phyloP scores from a whole-genome alignment of 1,140 invertebrate species.

The Drosophila willistoni region DNA sequence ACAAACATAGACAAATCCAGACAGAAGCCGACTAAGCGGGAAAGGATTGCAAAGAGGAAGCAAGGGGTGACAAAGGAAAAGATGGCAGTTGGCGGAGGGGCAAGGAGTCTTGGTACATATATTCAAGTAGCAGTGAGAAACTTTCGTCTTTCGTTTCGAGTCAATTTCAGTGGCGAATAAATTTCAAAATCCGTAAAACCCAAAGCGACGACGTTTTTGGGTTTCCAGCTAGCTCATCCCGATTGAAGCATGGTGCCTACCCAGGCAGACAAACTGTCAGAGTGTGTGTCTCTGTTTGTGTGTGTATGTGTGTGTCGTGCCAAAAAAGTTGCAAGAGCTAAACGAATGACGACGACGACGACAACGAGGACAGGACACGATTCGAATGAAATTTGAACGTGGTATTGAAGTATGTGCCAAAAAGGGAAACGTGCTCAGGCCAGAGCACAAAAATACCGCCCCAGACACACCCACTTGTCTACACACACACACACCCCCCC shows the following conservation, averaged over 20 bases:
- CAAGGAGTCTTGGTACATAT: background rate
- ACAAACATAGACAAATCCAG: conserved; percentile 13
- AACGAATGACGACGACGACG: conserved; percentile 72
- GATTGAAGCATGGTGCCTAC: conserved; percentile 19
- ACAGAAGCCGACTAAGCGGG: conserved; percentile 1
- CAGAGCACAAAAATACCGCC: conserved; percentile 25
- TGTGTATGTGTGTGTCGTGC: conserved; percentile 40
- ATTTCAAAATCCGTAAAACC: conserved; percentile 78
- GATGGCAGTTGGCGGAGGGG: no score
- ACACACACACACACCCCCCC: conserved; percentile 30
- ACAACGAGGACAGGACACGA: conserved; percentile 52
- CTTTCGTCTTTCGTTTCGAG: conserved; percentile 59
- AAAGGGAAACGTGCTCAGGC: conserved; percentile 67
- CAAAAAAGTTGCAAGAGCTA: conserved; percentile 74
- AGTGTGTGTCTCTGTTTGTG: conserved; percentile 48
- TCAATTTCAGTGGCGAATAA: conserved; percentile 71
- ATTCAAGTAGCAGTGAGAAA: conserved; percentile 31
- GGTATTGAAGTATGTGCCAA: conserved; percentile 81
- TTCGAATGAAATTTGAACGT: conserved; percentile 78
- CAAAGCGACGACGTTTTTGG: conserved; percentile 69
- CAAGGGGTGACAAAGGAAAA: no score
- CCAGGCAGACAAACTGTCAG: conserved; percentile 75
- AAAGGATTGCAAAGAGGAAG: background rate
- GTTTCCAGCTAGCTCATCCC: conserved; percentile 37
- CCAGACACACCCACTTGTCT: conserved; percentile 17